Evolutionary conservation across 1,140 invertebrate genomes (phyloP), one percentile per base, ranked within the genome.

Genomic region (Listronotus oregonensis): DNA sequence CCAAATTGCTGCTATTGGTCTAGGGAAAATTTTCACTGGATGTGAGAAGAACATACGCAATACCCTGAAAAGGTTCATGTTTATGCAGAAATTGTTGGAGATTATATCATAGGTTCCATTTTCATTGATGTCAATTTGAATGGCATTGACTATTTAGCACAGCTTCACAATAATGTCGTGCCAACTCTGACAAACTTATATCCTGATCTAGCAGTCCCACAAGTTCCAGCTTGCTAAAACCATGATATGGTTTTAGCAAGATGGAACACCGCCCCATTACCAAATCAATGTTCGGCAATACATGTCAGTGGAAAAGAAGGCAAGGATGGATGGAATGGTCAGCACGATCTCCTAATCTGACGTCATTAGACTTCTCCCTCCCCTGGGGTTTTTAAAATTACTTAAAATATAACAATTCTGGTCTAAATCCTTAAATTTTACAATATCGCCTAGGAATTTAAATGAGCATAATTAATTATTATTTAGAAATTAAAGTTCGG

Each of bases 111-210:
- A 50, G 64, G 57, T 40, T 57, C 31, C 18, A 34, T 69, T 62
- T 66, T 68, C 44, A 68, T 52, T 52, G 66, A 65, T 65, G 50
- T 1, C 7, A 65, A 65, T 34, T 58, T 68, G n/a, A 62, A 52
- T 61, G 49, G 61, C 12, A 34, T 63, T 59, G 61, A 55, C 50
- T 67, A 70, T 68, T 62, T 64, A 63, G 44, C 21, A 60, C 46
- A 68, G 14, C 63, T 68, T 34, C 31, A 47, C 34, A 60, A 60
- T 39, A 37, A 47, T 27, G 44, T 47, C 44, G 44, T 47, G 44
- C 44, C 50, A 63, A 54, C 21, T 50, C 55, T 69, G 57, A 42
- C 42, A 67, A 67, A 55, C 31, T 60, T 66, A 49, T 62, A 67
- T 61, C 37, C 42, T 66, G 32, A 51, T 61, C 49, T 14, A 56